Evolutionary conservation across 1,140 invertebrate genomes (phyloP), one percentile per base, ranked within the genome.

Genomic region (Phenacoccus solenopsis): DNA sequence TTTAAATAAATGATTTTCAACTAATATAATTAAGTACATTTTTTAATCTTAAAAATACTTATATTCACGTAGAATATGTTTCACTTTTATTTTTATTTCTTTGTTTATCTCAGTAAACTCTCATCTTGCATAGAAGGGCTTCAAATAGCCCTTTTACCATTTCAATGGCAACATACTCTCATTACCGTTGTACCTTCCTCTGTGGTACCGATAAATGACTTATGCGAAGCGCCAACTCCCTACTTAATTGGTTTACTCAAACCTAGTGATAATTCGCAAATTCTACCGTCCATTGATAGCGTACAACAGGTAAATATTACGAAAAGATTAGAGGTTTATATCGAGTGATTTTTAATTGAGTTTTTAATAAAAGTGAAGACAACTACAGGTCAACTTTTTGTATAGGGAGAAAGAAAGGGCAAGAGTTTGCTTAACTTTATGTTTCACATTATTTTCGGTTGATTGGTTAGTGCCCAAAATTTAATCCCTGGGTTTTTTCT

Each of bases 111-210:
- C 69, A 90, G 88, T 76, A 82, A 82, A 67, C 78, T 91, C 27
- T 90, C 88, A 0, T 82, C 84, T 1, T 89, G 87, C 74, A 82
- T 91, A 68, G 86, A 90, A 78, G 89, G 87, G 0, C 76, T 92
- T 2, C 84, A 86, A 72, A 84, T 84, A 32, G 81, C 90, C n/a
- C 78, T 93, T 21, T 90, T 90, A 79, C 90, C 90, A 22, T 90
- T 92, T 76, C 81, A 82, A 20, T 92, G 90, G 90, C 88, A 88
- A 68, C 88, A 92, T 75, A 88, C 88, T 0, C 84, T 90, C 35
- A 86, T 92, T 28, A 86, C 89, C 1, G 82, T 88, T 56, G 79
- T 92, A n/a, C 89, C 90, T 0, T 75, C 82, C 5, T 81, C 83
- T 68, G 84, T 91, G 74, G 80, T 86, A 72, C 69, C 71, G 20